These are phyloP conservation scores for Amniataba percoides DNA, from an alignment of 2,797 vertebrate genomes.

Conservation along the genomic window DNA sequence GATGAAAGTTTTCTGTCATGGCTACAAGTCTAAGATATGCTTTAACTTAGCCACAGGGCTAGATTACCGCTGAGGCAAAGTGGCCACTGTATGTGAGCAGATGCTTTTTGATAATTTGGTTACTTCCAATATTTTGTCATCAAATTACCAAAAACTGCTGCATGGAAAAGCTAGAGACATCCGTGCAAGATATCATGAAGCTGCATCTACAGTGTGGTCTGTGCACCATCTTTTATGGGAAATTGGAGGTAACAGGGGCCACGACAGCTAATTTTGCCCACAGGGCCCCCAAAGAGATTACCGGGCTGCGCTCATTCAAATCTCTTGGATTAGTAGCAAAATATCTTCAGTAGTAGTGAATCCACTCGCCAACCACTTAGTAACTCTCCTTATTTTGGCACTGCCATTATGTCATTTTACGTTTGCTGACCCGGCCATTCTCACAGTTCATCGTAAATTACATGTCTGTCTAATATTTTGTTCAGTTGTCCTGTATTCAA, in stretches of 20 bases:
- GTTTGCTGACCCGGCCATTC: constrained; percentile 14
- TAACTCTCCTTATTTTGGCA: constrained; percentile 21
- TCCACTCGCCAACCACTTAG: constrained; percentile 14
- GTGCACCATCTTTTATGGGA: neutral
- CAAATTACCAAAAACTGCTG: constrained; percentile 14
- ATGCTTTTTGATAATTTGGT: constrained; percentile 1
- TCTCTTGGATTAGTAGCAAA: constrained; percentile 5
- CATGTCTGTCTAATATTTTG: constrained; percentile 14
- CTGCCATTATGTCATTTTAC: constrained; percentile 21
- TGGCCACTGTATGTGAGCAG: neutral
- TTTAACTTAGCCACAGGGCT: neutral
- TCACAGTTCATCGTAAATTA: constrained; percentile 25
- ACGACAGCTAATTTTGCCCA: neutral
- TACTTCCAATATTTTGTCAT: constrained; percentile 11
- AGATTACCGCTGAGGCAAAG: neutral
- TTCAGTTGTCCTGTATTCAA: constrained; percentile 3
- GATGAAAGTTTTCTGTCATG: neutral
- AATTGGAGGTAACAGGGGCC: neutral
- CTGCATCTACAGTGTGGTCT: constrained; percentile 8
- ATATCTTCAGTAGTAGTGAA: constrained; percentile 18
- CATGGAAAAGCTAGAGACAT: neutral
- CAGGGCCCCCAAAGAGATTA: constrained; percentile 1
- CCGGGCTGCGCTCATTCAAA: constrained; percentile 1
- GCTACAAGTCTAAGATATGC: constrained; percentile 18
- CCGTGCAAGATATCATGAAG: constrained; percentile 6